These are phyloP conservation scores for Carterocephalus palaemon DNA, from an alignment of 2,888 invertebrate genomes.

Conservation along the genomic window DNA sequence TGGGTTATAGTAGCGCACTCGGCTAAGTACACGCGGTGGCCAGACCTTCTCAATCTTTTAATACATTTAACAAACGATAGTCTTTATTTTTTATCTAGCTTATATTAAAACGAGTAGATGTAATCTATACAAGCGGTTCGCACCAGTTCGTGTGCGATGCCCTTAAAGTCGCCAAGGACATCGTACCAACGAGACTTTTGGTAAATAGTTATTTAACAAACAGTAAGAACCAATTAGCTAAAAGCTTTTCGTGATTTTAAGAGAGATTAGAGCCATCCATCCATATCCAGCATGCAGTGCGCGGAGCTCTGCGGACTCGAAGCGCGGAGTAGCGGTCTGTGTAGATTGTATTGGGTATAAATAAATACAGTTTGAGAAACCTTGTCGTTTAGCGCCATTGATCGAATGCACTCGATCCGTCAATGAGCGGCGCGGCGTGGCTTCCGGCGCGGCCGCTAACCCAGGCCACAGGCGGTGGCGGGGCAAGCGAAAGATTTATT, in stretches of 20 bases:
- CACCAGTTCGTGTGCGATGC: no score
- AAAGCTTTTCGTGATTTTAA: no score
- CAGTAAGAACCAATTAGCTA: no score
- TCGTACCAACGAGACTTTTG: no score
- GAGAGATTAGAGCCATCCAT: no score
- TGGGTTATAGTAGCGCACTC: conserved; percentile 18
- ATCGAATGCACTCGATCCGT: conserved; percentile 32
- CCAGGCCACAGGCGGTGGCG: conserved; percentile 9
- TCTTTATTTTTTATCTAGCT: no score
- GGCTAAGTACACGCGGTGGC: conserved; percentile 5
- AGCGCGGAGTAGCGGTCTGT: not conserved
- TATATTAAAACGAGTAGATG: no score
- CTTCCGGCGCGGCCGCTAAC: conserved; percentile 31
- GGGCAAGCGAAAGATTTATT: no score
- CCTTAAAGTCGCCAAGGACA: no score
- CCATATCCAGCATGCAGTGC: not conserved
- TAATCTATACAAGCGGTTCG: no score
- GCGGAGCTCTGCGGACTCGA: not conserved
- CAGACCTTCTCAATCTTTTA: conserved; percentile 3
- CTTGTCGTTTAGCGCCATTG: conserved; percentile 30
- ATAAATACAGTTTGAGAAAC: not conserved
- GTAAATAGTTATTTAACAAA: no score
- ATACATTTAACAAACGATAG: no score
- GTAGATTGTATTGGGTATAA: not conserved
- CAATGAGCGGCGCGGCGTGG: conserved; percentile 32